These are phyloP conservation scores for Peromyscus polionotus DNA, from an alignment of 2,113 vertebrate genomes.

Conservation along the genomic window DNA sequence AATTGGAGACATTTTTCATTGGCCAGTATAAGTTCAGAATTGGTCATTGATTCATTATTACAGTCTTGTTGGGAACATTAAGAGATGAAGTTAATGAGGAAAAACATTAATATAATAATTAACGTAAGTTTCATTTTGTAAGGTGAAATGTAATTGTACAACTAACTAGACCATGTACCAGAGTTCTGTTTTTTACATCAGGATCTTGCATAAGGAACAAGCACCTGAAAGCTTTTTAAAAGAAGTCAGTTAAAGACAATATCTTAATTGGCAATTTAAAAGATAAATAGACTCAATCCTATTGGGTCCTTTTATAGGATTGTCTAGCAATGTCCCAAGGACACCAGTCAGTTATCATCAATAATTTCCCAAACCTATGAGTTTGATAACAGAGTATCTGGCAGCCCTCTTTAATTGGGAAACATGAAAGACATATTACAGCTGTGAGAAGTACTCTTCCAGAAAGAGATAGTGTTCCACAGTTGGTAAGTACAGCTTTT, in stretches of 20 bases:
- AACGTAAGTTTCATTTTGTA: background rate
- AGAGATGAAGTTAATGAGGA: background rate
- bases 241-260: background rate
- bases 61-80: background rate
- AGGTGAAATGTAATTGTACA: background rate
- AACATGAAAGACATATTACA: background rate
- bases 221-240: background rate
- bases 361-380: background rate
- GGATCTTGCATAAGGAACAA: background rate
- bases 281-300: background rate
- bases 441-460: background rate
- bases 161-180: background rate
- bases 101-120: background rate
- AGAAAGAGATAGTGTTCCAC: background rate
- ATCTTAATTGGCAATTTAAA: background rate
- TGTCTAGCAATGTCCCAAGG: background rate
- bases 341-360: background rate
- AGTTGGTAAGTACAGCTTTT: background rate
- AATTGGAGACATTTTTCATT: background rate
- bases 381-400: background rate
- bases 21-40: background rate
- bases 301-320: background rate
- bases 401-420: background rate
- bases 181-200: background rate
- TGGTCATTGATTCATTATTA: background rate